Conservation (phyloP, 2,113 vertebrate genomes). For the Panthera leo region DNA sequence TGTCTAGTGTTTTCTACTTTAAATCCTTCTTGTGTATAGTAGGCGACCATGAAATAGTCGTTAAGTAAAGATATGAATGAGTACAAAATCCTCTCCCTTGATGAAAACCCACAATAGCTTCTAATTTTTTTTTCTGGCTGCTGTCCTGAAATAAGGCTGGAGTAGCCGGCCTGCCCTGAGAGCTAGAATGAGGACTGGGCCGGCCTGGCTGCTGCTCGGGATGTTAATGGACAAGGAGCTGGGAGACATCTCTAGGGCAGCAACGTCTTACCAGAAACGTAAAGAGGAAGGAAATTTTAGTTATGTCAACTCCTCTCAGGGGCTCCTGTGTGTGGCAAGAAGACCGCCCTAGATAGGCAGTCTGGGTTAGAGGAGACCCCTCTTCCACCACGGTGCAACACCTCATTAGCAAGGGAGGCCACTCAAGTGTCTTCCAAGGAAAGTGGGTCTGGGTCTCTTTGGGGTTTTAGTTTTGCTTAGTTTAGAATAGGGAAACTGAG, state of each 20-base stretch:
- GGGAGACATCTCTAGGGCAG: neutral
- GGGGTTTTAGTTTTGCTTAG: neutral
- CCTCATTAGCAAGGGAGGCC: neutral
- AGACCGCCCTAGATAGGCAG: neutral
- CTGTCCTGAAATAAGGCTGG: neutral
- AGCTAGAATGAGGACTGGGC: neutral
- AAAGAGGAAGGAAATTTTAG: neutral
- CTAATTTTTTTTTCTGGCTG: neutral
- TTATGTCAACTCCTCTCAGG: neutral
- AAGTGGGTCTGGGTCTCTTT: neutral
- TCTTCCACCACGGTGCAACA: rapidly evolving
- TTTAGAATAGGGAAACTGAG: neutral
- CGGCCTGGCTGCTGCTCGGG: neutral
- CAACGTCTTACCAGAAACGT: neutral
- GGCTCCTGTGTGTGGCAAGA: too few species aligned
- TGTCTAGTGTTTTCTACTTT: neutral
- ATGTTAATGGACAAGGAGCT: neutral
- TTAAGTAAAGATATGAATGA: neutral
- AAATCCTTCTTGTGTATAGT: neutral
- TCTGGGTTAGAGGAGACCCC: too few species aligned
- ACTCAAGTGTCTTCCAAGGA: neutral
- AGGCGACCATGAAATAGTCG: neutral
- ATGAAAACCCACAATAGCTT: neutral
- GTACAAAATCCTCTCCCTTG: neutral
- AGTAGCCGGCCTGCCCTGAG: neutral